A percentile compares a stretch with the other conserved stretches of the same genome.
Evolutionary conservation across 2,797 vertebrate species (phyloP).

Genomic region (Otus scops): DNA sequence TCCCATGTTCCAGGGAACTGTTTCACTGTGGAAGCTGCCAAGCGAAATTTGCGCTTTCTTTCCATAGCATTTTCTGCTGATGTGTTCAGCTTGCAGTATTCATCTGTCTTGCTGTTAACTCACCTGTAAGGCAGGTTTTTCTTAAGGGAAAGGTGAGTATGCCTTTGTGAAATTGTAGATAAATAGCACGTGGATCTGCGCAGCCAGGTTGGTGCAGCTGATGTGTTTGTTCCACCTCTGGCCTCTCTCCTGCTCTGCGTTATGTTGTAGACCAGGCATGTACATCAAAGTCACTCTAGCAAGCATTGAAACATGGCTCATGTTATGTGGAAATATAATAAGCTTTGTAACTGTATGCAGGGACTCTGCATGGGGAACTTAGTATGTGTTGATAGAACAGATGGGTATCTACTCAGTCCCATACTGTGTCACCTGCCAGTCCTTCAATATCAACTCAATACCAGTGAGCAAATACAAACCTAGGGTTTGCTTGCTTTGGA

Average conservation of each 20-base stretch:
- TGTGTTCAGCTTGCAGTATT: background rate
- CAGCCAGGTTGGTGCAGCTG: background rate
- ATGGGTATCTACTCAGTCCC: accelerated
- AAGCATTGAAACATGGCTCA: background rate
- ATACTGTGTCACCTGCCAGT: background rate
- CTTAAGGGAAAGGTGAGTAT: background rate
- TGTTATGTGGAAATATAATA: accelerated
- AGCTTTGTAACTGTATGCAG: background rate
- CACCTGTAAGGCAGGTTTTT: background rate
- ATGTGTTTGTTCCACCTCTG: background rate
- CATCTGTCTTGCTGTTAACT: background rate
- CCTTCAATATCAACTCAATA: background rate
- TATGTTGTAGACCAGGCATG: accelerated
- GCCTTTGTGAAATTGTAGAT: background rate
- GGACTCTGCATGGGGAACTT: background rate
- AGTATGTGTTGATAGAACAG: background rate
- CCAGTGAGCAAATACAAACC: background rate
- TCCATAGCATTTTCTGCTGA: background rate
- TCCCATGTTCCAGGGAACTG: background rate
- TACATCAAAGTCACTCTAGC: background rate
- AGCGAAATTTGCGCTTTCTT: background rate
- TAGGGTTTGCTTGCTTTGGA: background rate
- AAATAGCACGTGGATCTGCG: background rate
- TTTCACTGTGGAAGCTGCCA: background rate
- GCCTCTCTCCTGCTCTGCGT: background rate